A percentile compares a stretch with the other conserved stretches of the same genome.
Evolutionary conservation across 2,888 invertebrate genomes (phyloP).

Genomic region (Xestia ashworthii): DNA sequence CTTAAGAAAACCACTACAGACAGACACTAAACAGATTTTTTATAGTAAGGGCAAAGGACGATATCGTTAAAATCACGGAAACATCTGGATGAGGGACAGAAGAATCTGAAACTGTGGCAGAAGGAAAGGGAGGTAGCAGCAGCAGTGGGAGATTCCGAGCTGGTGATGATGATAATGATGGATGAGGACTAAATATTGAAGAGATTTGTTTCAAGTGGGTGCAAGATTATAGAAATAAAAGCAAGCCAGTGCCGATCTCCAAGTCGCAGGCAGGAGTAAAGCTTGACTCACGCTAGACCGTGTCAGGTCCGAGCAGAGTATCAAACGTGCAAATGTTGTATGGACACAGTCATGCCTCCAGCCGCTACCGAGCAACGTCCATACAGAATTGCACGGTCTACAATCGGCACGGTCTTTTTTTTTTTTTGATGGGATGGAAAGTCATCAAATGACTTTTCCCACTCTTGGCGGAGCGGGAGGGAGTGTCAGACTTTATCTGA

Average conservation of each 20-base stretch:
- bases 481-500: too few relatives aligned
- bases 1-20: background rate
- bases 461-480: too few relatives aligned
- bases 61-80: background rate
- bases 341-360: too few relatives aligned
- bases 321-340: too few relatives aligned
- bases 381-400: too few relatives aligned
- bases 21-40: background rate
- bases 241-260: background rate
- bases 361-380: too few relatives aligned
- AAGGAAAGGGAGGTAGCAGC: background rate
- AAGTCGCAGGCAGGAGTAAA: background rate
- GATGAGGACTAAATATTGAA: background rate
- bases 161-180: background rate
- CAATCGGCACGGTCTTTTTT: too few relatives aligned
- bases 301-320: too few relatives aligned
- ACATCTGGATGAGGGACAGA: background rate
- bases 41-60: background rate
- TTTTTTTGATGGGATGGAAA: too few relatives aligned
- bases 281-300: too few relatives aligned
- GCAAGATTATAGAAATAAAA: background rate
- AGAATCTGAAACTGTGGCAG: background rate
- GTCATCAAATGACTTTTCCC: too few relatives aligned
- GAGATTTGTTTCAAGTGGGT: background rate
- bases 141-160: background rate